Percentiles rank a stretch among this genome's conserved stretches.
These are phyloP conservation scores for Rynchops niger DNA, from an alignment of 2,113 vertebrate genomes.

Conservation along the genomic window DNA sequence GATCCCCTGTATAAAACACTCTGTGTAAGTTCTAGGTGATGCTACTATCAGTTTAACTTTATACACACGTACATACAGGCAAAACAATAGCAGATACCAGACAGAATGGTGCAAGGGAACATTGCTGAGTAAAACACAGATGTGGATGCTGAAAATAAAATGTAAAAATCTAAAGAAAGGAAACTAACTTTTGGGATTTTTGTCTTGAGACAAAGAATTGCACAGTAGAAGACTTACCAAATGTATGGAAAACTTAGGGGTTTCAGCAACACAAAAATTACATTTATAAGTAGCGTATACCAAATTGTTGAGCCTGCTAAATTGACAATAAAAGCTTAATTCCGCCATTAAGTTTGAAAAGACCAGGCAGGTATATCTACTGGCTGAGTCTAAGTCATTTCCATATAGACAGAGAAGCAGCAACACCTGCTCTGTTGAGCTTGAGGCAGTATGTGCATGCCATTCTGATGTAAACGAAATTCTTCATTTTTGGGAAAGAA, in stretches of 20 bases:
- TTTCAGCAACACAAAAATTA: background rate
- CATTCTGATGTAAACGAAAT: background rate
- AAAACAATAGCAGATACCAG: background rate
- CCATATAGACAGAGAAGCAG: background rate
- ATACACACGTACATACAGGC: rapidly evolving
- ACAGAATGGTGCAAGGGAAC: background rate
- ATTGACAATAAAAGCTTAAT: background rate
- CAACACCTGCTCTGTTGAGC: background rate
- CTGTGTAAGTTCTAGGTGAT: background rate
- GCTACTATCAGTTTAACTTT: background rate
- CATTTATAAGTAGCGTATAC: background rate
- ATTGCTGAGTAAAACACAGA: background rate
- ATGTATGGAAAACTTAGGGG: background rate
- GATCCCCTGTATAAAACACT: background rate
- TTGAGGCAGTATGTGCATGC: background rate
- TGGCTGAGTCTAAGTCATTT: background rate
- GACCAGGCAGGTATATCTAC: background rate
- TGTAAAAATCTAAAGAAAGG: background rate
- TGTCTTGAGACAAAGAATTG: background rate
- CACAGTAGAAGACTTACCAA: background rate
- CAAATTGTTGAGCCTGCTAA: background rate
- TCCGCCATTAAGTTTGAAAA: background rate
- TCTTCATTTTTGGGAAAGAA: background rate
- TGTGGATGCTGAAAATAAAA: background rate
- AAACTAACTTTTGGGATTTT: background rate